These are phyloP conservation scores for Adineta ricciae DNA, from an alignment of 2,888 invertebrate genomes.

Conservation along the genomic window DNA sequence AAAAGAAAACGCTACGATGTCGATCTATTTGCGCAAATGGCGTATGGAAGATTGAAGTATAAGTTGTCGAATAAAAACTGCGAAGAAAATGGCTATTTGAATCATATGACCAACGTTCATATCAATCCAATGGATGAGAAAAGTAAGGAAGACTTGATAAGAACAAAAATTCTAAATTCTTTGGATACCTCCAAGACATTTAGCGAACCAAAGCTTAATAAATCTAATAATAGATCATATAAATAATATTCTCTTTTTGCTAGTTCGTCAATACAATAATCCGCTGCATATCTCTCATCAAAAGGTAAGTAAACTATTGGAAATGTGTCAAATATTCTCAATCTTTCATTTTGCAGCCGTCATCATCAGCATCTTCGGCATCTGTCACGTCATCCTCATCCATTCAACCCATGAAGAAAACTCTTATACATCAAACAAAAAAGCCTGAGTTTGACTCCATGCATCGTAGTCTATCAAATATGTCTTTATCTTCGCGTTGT, in stretches of 20 bases:
- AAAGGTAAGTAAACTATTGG: background rate
- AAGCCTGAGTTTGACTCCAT: background rate
- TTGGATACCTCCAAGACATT: no score
- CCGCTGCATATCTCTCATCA: background rate
- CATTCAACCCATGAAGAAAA: background rate
- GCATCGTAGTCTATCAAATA: slow-evolving; percentile 11
- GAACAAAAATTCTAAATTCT: no score
- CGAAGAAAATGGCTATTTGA: background rate
- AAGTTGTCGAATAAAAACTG: background rate
- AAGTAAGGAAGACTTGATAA: background rate
- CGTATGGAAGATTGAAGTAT: background rate
- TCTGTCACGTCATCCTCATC: background rate
- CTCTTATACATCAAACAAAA: background rate
- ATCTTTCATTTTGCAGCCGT: background rate
- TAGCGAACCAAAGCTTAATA: no score
- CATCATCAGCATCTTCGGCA: background rate
- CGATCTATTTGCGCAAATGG: background rate
- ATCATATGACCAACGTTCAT: background rate
- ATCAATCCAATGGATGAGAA: background rate
- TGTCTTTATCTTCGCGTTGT: background rate
- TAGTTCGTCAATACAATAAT: background rate
- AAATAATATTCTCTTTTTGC: background rate
- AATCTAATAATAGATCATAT: background rate
- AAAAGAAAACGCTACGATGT: background rate
- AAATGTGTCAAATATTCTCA: background rate